Evolutionary conservation across 2,888 invertebrate genomes (phyloP).

Genomic region (Drosophila mimetica): DNA sequence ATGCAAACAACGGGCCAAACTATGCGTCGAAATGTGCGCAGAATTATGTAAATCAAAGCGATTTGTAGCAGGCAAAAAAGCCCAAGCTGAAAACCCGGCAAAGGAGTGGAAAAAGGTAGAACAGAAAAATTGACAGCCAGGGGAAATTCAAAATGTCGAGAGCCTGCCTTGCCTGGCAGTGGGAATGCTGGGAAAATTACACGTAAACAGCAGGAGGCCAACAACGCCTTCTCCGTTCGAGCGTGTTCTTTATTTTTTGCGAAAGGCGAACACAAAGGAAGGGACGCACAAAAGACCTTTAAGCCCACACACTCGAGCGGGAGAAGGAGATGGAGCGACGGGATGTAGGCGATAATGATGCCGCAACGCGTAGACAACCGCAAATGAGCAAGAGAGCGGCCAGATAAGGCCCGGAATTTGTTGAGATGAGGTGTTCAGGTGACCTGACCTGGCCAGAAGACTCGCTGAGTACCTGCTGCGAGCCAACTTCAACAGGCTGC

Average conservation of each 20-base stretch:
- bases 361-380: constrained; percentile 53
- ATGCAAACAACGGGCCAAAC: constrained; percentile 76
- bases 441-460: constrained; percentile 35
- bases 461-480: constrained; percentile 34
- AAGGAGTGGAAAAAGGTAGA: constrained; percentile 45
- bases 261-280: constrained; percentile 41
- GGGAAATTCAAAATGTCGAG: constrained; percentile 70
- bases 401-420: constrained; percentile 53
- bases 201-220: constrained; percentile 71
- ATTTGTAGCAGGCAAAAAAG: constrained; percentile 61
- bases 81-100: constrained; percentile 28
- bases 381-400: constrained; percentile 60
- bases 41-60: constrained; percentile 80
- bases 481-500: constrained; percentile 20
- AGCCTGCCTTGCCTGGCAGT: constrained; percentile 6
- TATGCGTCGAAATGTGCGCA: constrained; percentile 75
- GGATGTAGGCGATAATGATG: constrained; percentile 57
- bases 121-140: constrained; percentile 57
- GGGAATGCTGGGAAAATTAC: constrained; percentile 72
- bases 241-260: constrained; percentile 29
- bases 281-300: constrained; percentile 33
- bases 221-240: constrained; percentile 32
- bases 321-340: background rate
- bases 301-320: constrained; percentile 36
- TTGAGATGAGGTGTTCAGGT: constrained; percentile 47